Evolutionary conservation across 2,797 vertebrate genomes (phyloP), one percentile per base, ranked within the genome.

Genomic region (Glyptemys insculpta): DNA sequence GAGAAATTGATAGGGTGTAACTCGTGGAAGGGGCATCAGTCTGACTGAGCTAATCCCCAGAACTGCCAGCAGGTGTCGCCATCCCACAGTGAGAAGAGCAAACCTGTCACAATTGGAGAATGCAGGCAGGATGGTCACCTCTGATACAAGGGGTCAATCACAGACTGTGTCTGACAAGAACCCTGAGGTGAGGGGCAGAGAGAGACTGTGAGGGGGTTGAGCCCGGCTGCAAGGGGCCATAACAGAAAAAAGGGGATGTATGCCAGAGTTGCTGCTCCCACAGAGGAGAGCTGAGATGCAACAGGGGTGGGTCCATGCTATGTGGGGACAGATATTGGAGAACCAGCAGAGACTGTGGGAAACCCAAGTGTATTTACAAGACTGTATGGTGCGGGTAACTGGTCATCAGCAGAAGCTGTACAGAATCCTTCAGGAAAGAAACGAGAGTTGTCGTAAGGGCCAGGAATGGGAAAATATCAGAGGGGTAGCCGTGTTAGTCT

Each of bases 401-500:
- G n/a, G 65, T 21, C 9, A 37, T 3, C 62, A n/a, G 34, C 62
- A 62, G 59, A 34, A 68, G 65, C n/a, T 68, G n/a, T 19, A 68
- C 18, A 68, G n/a, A 37, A 19, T 68, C n/a, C 65, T 68, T 8
- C 9, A 68, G 65, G 65, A 68, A 68, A 68, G 65, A 68, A 68
- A 9, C 1, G 9, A 34, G 31, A 65, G n/a, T 19, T 1, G 19
- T 37, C 0, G 3, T 37, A 10, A 68, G 9, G n/a, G n/a, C 65
- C n/a, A 68, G 65, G n/a, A 37, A 68, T 68, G 34, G 65, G n/a
- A 68, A 68, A 68, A 8, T 44, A 44, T 44, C 44, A 44, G 44
- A 44, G 44, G 44, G 44, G 44, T 44, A 44, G 8, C 44, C 7
- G 44, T 44, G 44, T 44, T 44, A 44, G 44, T 44, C 44, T 44